These are phyloP conservation scores for Rhineura floridana DNA, from an alignment of 2,113 vertebrate genomes.

Conservation along the genomic window DNA sequence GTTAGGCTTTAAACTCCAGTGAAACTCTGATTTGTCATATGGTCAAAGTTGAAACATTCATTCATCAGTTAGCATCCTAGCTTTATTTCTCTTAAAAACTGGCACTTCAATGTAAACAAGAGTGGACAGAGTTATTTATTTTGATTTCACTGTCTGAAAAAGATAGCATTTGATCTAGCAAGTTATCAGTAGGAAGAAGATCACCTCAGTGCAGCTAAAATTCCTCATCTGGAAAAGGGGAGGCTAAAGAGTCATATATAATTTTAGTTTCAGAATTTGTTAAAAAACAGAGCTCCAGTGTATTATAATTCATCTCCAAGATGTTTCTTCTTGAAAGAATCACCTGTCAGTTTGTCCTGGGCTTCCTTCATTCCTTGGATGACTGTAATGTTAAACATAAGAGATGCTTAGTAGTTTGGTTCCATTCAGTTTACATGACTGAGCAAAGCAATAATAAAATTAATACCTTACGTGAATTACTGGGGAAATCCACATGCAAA, in stretches of 20 bases:
- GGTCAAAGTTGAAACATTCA: neutral
- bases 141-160: slow-evolving; percentile 47
- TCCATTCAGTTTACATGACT: slow-evolving; percentile 20
- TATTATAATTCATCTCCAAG: slow-evolving; percentile 90
- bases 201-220: slow-evolving; percentile 56
- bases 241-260: slow-evolving; percentile 14
- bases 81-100: slow-evolving; percentile 37
- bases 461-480: slow-evolving; percentile 15
- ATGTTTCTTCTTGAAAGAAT: slow-evolving; percentile 85
- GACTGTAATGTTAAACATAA: slow-evolving; percentile 77
- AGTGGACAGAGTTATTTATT: slow-evolving; percentile 49
- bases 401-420: slow-evolving; percentile 10
- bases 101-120: slow-evolving; percentile 38
- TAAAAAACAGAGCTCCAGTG: slow-evolving; percentile 30
- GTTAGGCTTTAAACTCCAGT: slow-evolving; percentile 8
- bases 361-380: slow-evolving; percentile 94
- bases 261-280: slow-evolving; percentile 41
- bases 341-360: slow-evolving; percentile 92
- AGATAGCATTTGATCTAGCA: slow-evolving; percentile 57
- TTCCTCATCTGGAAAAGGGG: slow-evolving; percentile 46
- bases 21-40: neutral
- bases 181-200: slow-evolving; percentile 41
- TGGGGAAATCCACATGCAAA: neutral
- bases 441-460: neutral
- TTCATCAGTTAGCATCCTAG: neutral